Base-by-base conservation (phyloP, 2,888 invertebrate species). In the Drosophila austrosaltans region DNA sequence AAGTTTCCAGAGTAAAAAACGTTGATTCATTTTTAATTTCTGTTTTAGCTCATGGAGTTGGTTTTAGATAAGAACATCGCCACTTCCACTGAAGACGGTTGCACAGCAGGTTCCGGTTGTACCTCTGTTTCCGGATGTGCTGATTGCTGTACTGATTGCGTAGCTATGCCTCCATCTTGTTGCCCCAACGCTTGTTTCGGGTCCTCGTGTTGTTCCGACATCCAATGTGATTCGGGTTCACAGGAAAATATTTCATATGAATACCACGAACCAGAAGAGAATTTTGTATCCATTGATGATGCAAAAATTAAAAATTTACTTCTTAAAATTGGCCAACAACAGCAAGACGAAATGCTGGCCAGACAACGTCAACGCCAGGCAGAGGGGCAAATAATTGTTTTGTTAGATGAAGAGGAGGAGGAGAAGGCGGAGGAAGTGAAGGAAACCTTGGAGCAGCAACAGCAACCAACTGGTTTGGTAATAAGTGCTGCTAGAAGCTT, bases 281-380 rank as follows among this genome's bases (percentile, higher is more conserved):
- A 92, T 73, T 92, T 91, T 68, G 90, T 92, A 1, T 92, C 92
- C 5, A 91, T 92, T 16, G 92, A 92, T 68, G 92, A 92, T 79
- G 89, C 82, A 12, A 92, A 92, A 72, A 90, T 92, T 12, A 90
- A 91, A 36, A 82, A 89, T 6, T 79, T 91, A 63, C 79, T 92
- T 1, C 72, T 90, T 62, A 87, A 88, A 59, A 87, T 92, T 59
- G 90, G 90, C 0, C 78, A 87, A 42, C 89, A 90, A 40, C 84
- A 87, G 48, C 79, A 85, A 30, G 63, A 74, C 58, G 65, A 44
- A 44, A 61, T 69, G 59, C 39, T 12, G 67, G 77, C 60, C n/a
- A 48, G 20, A 16, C 42, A 20, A 30, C 60, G 59, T 5, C 30
- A 25, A 6, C 66, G 56, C 12, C 74, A 73, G 3, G 61, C 65